Conservation (phyloP, 1,140 invertebrate species). For the Carposina sasakii region DNA sequence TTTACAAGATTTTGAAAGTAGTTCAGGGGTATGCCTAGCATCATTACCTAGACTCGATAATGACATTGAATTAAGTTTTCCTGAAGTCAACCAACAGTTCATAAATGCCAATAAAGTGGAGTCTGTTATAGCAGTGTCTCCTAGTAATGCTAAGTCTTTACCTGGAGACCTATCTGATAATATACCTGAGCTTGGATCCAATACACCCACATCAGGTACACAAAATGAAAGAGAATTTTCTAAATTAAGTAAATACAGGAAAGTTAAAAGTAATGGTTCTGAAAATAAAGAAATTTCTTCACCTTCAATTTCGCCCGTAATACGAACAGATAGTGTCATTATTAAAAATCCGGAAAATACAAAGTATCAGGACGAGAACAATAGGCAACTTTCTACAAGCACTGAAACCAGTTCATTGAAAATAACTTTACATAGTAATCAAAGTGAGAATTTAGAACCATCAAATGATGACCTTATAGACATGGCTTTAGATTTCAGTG, state of each 20-base stretch:
- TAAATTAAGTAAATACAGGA: slow-evolving; percentile 63
- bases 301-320: slow-evolving; percentile 15
- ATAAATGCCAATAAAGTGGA: slow-evolving; percentile 62
- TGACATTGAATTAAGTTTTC: slow-evolving; percentile 64
- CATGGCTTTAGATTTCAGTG: too few species aligned
- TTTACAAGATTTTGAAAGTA: slow-evolving; percentile 56
- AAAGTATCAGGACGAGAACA: slow-evolving; percentile 30
- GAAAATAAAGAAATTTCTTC: slow-evolving; percentile 23
- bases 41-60: slow-evolving; percentile 61
- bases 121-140: slow-evolving; percentile 16
- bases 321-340: slow-evolving; percentile 60
- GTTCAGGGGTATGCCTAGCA: slow-evolving; percentile 54
- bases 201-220: neutral
- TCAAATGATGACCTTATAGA: too few species aligned
- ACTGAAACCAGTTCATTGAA: too few species aligned
- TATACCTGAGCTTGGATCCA: too few species aligned
- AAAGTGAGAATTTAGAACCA: too few species aligned
- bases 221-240: slow-evolving; percentile 38
- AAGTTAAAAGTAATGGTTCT: slow-evolving; percentile 36
- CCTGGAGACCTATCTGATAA: slow-evolving; percentile 21
- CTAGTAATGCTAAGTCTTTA: slow-evolving; percentile 28
- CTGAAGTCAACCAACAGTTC: slow-evolving; percentile 67
- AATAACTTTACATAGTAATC: too few species aligned
- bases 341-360: slow-evolving; percentile 64
- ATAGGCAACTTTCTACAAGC: too few species aligned